Evolutionary conservation across 2,113 vertebrate species (phyloP).

Genomic region (Tricholaema leucomelas): DNA sequence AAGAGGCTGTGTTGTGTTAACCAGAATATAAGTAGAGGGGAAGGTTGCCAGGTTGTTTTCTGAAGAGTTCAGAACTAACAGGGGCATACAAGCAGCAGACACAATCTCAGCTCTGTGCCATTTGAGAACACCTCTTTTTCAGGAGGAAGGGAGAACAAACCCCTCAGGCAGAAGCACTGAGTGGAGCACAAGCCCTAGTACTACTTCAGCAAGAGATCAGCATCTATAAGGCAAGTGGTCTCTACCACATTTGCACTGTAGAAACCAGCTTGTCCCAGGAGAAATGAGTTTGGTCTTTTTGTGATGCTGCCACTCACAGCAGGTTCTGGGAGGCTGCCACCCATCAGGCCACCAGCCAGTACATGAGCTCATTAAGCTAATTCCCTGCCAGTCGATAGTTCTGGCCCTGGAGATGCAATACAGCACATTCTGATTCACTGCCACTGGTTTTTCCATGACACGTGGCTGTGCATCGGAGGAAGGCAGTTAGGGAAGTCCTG

Average conservation of each 20-base stretch:
- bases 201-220: background rate
- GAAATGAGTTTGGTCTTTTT: background rate
- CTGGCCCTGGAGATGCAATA: background rate
- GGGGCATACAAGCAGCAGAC: background rate
- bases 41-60: background rate
- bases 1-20: background rate
- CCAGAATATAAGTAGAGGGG: background rate
- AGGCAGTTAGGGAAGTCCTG: background rate
- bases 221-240: fast-evolving
- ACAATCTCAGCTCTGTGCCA: fast-evolving
- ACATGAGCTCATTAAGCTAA: background rate
- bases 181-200: background rate
- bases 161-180: background rate
- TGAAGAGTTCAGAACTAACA: background rate
- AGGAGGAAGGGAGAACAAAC: background rate
- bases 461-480: background rate
- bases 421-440: background rate
- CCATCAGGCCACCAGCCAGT: background rate
- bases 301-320: background rate
- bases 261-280: background rate
- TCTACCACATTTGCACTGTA: fast-evolving
- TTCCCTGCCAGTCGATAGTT: background rate
- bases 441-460: background rate
- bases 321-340: background rate
- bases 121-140: background rate